These are phyloP conservation scores for Poeciliopsis prolifica DNA, from an alignment of 2,113 vertebrate species.

Conservation along the genomic window DNA sequence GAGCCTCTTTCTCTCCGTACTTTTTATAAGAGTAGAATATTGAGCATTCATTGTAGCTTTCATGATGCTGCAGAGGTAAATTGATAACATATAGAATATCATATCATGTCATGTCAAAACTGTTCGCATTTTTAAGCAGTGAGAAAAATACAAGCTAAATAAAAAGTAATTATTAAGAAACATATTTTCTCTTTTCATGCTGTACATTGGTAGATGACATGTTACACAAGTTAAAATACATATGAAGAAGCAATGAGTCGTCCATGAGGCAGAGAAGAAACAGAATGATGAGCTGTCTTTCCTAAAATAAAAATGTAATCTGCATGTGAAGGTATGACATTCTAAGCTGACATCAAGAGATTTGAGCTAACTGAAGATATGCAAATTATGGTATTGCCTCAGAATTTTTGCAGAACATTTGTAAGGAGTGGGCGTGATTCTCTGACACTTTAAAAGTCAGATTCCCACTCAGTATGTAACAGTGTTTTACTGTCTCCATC, in stretches of 20 bases:
- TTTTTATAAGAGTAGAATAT: too few species aligned
- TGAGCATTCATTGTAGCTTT: too few species aligned
- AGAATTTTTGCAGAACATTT: conserved; percentile 29
- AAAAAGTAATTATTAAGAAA: background rate
- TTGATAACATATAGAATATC: background rate
- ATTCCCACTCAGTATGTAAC: conserved; percentile 16
- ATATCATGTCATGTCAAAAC: background rate
- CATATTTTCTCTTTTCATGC: background rate
- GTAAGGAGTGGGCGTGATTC: background rate
- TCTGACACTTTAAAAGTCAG: conserved; percentile 35
- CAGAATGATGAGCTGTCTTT: conserved; percentile 31
- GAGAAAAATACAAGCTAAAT: background rate
- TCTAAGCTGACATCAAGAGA: conserved; percentile 58
- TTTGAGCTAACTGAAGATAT: conserved; percentile 52
- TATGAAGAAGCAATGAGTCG: background rate
- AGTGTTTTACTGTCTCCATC: background rate
- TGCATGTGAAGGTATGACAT: conserved; percentile 38
- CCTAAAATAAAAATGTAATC: conserved; percentile 37
- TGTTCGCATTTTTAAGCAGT: background rate
- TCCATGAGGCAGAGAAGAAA: conserved; percentile 14
- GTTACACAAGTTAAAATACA: conserved; percentile 8
- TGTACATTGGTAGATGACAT: conserved; percentile 1
- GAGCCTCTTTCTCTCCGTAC: background rate
- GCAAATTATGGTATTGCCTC: conserved; percentile 22
- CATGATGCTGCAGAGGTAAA: background rate